Evolutionary conservation across 2,888 invertebrate species (phyloP).

Genomic region (Mesorhabditis sp.): DNA sequence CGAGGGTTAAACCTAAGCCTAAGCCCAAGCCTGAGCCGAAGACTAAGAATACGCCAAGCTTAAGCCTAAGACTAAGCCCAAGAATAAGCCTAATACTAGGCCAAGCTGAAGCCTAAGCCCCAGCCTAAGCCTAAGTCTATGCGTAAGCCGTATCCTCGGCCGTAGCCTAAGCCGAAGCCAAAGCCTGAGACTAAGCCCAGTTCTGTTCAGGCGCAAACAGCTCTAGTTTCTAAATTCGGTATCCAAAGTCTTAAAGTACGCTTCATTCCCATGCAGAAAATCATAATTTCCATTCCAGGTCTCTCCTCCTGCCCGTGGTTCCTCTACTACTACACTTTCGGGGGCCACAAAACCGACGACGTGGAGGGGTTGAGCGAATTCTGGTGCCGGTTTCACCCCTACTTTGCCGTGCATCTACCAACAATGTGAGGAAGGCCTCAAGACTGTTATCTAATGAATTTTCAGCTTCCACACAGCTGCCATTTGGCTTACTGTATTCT

Average conservation of each 20-base stretch:
- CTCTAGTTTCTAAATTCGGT: too few species aligned
- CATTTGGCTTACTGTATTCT: constrained; percentile 82
- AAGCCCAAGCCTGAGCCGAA: too few species aligned
- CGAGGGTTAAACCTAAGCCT: too few species aligned
- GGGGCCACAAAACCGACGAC: constrained; percentile 14
- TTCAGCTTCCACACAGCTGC: constrained; percentile 78
- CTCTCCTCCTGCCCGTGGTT: constrained; percentile 31
- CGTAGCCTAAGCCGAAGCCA: too few species aligned
- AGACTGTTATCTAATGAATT: background rate
- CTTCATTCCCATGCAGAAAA: background rate
- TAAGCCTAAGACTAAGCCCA: too few species aligned
- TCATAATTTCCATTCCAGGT: constrained; percentile 17
- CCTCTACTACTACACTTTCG: constrained; percentile 34
- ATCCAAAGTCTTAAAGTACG: too few species aligned
- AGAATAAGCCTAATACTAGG: too few species aligned
- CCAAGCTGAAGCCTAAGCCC: too few species aligned
- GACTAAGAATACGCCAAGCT: too few species aligned
- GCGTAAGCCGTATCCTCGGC: background rate
- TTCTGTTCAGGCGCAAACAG: too few species aligned
- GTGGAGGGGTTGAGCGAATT: constrained; percentile 16
- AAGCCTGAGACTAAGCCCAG: background rate
- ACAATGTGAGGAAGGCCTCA: constrained; percentile 64
- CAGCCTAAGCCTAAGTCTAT: background rate
- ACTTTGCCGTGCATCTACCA: constrained; percentile 67
- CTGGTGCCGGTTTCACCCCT: constrained; percentile 58